Percentiles rank a stretch among this genome's conserved stretches.
phyloP scores from a whole-genome alignment of 2,113 vertebrate species.

The Gavialis gangeticus region DNA sequence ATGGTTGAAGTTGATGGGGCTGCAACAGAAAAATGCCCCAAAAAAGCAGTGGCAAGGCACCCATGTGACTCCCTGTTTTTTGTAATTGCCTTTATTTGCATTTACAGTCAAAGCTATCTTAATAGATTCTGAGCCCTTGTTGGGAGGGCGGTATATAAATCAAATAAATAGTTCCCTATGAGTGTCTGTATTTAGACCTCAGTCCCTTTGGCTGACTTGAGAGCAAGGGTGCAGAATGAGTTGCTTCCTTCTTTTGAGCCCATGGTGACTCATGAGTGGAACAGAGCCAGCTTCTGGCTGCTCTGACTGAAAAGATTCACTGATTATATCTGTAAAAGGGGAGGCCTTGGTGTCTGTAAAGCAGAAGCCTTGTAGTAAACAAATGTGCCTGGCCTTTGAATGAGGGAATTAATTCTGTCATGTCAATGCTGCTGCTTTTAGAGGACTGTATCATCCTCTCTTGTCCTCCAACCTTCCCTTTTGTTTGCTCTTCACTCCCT shows the following conservation, averaged over 20 bases:
- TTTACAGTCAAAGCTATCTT: too few species aligned
- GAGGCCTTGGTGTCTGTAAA: neutral
- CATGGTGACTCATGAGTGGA: accelerated
- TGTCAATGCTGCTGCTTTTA: neutral
- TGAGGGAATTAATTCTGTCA: neutral
- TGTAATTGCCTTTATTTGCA: too few species aligned
- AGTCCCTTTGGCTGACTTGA: neutral
- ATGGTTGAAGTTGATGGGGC: neutral
- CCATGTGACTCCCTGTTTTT: too few species aligned
- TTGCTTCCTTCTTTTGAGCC: neutral
- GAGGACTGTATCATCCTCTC: neutral
- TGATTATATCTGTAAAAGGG: neutral
- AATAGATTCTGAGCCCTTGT: too few species aligned
- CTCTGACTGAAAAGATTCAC: neutral
- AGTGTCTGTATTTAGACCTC: neutral
- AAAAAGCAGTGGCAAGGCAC: neutral
- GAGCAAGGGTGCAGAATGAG: neutral
- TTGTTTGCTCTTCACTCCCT: neutral
- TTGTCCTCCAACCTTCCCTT: accelerated
- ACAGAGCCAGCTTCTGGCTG: neutral
- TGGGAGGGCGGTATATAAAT: too few species aligned
- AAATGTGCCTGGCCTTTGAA: neutral
- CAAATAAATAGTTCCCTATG: neutral
- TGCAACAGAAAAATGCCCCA: neutral
- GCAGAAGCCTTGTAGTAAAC: neutral